Evolutionary conservation across 2,113 vertebrate genomes (phyloP).

Genomic region (Mola mola): DNA sequence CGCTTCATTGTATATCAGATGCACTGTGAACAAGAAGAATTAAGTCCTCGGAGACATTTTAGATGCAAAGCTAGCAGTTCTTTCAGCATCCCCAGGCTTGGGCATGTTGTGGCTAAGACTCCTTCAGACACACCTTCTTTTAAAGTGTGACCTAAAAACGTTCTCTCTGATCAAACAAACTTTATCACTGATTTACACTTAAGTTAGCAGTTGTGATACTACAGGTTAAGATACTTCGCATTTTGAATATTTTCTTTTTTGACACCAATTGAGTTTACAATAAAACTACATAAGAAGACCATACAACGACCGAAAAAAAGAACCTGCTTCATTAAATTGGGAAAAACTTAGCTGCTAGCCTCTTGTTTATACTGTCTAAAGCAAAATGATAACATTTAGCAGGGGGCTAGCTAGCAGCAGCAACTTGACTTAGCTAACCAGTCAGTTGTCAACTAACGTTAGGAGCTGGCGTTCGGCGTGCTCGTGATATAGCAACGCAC

Average conservation of each 20-base stretch:
- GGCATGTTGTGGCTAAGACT: neutral
- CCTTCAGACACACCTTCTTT: neutral
- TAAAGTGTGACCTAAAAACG: neutral
- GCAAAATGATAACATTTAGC: conserved; percentile 55
- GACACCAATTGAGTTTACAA: too few relatives aligned
- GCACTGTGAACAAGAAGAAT: conserved; percentile 41
- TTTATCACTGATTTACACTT: too few relatives aligned
- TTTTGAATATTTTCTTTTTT: neutral
- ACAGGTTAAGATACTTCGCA: neutral
- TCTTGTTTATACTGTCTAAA: conserved; percentile 30
- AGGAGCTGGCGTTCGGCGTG: conserved; percentile 7
- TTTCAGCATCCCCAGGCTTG: conserved; percentile 19
- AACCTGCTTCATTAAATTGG: neutral
- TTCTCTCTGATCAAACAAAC: neutral
- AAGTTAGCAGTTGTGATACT: conserved; percentile 10
- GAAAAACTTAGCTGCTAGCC: conserved; percentile 56
- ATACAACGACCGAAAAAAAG: neutral
- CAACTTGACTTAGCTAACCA: conserved; percentile 35
- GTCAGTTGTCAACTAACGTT: conserved; percentile 42
- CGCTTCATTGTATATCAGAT: conserved; percentile 58
- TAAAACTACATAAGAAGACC: neutral
- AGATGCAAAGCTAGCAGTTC: conserved; percentile 50
- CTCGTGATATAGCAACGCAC: neutral
- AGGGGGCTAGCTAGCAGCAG: conserved; percentile 56
- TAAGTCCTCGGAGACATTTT: conserved; percentile 41